phyloP scores from a whole-genome alignment of 1,140 invertebrate genomes.

The Bacillus rossius region DNA sequence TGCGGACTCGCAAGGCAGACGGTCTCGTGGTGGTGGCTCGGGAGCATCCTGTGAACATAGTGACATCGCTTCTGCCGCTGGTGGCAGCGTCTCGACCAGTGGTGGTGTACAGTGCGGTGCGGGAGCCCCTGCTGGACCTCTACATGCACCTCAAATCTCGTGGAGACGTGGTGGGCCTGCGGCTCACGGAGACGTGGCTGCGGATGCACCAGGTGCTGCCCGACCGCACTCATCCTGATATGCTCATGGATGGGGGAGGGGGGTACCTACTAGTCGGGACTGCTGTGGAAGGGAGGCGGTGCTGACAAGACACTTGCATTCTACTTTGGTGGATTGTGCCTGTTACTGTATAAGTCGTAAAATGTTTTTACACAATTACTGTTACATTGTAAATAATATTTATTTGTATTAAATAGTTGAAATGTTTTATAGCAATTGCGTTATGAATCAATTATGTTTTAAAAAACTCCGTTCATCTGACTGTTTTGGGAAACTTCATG shows the following conservation, averaged over 20 bases:
- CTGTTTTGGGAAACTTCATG: too few relatives aligned
- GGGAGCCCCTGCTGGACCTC: constrained; percentile 76
- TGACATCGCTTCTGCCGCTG: constrained; percentile 66
- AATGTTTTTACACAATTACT: too few relatives aligned
- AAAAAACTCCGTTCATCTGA: too few relatives aligned
- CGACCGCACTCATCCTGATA: constrained; percentile 77
- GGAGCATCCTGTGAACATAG: constrained; percentile 77
- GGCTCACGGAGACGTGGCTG: constrained; percentile 80
- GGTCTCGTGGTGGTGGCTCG: constrained; percentile 73
- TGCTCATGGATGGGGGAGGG: constrained; percentile 66
- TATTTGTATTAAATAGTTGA: too few relatives aligned
- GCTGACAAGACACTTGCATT: too few relatives aligned
- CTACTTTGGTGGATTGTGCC: too few relatives aligned
- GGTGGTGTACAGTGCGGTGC: constrained; percentile 71
- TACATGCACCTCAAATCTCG: constrained; percentile 67
- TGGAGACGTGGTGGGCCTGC: constrained; percentile 63
- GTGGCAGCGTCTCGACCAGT: constrained; percentile 73
- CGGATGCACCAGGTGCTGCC: constrained; percentile 85
- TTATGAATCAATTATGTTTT: too few relatives aligned
- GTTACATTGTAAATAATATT: too few relatives aligned
- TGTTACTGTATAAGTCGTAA: too few relatives aligned
- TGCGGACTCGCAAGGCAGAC: constrained; percentile 54
- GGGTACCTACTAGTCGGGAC: constrained; percentile 69
- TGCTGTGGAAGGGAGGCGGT: constrained; percentile 29
- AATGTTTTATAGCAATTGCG: too few relatives aligned